Conservation (phyloP, 1,140 invertebrate species). For the Papilio xuthus region DNA sequence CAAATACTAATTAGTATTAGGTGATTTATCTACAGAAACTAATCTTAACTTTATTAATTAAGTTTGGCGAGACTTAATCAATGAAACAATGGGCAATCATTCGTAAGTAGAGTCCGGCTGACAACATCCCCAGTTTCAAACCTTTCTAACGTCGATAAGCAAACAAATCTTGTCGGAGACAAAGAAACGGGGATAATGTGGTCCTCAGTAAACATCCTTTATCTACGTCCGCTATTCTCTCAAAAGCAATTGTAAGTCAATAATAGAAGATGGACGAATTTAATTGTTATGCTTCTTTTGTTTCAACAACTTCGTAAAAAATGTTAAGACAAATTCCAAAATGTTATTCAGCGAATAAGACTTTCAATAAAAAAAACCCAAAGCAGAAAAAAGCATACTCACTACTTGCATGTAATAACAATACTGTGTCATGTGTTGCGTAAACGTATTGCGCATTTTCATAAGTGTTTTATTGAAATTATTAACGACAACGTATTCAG, state of each 20-base stretch:
- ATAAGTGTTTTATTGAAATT: conserved; percentile 20
- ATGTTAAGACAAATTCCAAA: too few species aligned
- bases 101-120: neutral
- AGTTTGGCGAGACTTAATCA: neutral
- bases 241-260: conserved; percentile 8
- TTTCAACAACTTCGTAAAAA: neutral
- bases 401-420: neutral
- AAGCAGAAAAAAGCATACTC: too few species aligned
- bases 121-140: conserved; percentile 18
- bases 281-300: neutral
- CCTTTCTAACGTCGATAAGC: conserved; percentile 11
- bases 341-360: too few species aligned
- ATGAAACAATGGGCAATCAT: neutral
- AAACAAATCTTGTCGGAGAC: conserved; percentile 45
- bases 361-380: too few species aligned
- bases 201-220: conserved; percentile 54
- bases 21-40: too few species aligned
- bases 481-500: conserved; percentile 16
- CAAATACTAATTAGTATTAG: too few species aligned
- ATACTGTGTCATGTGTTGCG: neutral
- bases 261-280: neutral
- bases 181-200: conserved; percentile 50
- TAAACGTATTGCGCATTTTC: neutral
- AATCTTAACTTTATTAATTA: too few species aligned
- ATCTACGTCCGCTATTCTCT: conserved; percentile 31